Evolutionary conservation across 35 echinoderm and acorn worm species (phyloP).

Genomic region (Eucidaris tribuloides): DNA sequence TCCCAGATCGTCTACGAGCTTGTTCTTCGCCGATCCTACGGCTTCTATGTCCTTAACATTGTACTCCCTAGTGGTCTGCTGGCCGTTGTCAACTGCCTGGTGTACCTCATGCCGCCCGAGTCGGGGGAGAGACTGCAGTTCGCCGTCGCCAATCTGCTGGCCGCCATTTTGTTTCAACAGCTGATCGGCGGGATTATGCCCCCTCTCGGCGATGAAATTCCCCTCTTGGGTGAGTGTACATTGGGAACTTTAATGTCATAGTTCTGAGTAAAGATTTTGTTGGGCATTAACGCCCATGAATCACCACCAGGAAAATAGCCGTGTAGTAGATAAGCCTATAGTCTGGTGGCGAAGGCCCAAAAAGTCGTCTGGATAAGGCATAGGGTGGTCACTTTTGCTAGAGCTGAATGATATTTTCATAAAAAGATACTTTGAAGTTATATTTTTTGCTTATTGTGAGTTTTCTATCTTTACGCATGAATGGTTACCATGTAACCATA

Average conservation of each 20-base stretch:
- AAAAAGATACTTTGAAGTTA: too few relatives aligned
- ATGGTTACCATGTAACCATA: too few relatives aligned
- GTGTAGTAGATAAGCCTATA: too few relatives aligned
- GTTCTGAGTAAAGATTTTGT: too few relatives aligned
- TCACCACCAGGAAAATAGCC: too few relatives aligned
- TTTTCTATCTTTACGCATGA: too few relatives aligned
- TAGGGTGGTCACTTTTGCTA: too few relatives aligned
- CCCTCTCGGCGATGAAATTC: background rate
- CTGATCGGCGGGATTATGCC: background rate
- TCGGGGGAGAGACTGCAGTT: background rate
- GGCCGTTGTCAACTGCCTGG: slow-evolving; percentile 6
- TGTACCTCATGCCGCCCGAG: slow-evolving; percentile 10
- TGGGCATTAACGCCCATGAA: too few relatives aligned
- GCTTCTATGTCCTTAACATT: slow-evolving; percentile 12
- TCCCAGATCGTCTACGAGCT: background rate
- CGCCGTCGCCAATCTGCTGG: background rate
- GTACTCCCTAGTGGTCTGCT: slow-evolving; percentile 1
- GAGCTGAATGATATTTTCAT: too few relatives aligned
- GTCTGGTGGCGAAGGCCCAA: too few relatives aligned
- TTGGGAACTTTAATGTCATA: background rate
- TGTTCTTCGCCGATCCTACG: background rate
- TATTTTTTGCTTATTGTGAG: too few relatives aligned
- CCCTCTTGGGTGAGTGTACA: background rate
- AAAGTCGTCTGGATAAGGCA: too few relatives aligned
- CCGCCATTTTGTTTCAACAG: background rate